Evolutionary conservation across 2,888 invertebrate species (phyloP).

Genomic region (Pinctada fucata): DNA sequence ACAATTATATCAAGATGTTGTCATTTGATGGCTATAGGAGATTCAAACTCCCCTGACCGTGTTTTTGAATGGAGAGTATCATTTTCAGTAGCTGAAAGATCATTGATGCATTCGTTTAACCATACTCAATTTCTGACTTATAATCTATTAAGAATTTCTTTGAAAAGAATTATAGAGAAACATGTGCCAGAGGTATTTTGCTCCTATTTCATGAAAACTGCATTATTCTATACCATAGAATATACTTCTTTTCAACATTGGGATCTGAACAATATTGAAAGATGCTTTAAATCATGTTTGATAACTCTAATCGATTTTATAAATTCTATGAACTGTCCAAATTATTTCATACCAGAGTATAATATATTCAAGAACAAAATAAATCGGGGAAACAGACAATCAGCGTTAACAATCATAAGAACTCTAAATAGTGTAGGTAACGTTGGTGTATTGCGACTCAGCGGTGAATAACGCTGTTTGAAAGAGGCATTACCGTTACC

Average conservation of each 20-base stretch:
- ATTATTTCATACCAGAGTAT: slow-evolving; percentile 35
- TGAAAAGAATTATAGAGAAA: slow-evolving; percentile 23
- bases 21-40: slow-evolving; percentile 34
- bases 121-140: slow-evolving; percentile 35
- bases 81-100: slow-evolving; percentile 30
- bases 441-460: too few species aligned
- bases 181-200: slow-evolving; percentile 30
- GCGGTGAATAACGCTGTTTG: too few species aligned
- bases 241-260: slow-evolving; percentile 23
- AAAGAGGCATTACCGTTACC: too few species aligned
- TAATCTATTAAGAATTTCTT: slow-evolving; percentile 31
- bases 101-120: slow-evolving; percentile 31
- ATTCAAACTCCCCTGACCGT: slow-evolving; percentile 6
- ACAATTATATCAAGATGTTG: slow-evolving; percentile 25
- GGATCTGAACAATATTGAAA: slow-evolving; percentile 20
- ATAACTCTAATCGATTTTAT: neutral
- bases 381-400: too few species aligned
- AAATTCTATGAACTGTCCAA: slow-evolving; percentile 21
- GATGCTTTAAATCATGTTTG: slow-evolving; percentile 25
- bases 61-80: slow-evolving; percentile 37
- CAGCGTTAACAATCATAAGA: too few species aligned
- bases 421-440: too few species aligned
- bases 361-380: slow-evolving; percentile 36
- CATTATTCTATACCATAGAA: slow-evolving; percentile 39
- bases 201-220: slow-evolving; percentile 41